Base-by-base conservation (phyloP, 2,113 vertebrate species). In the Megaceryle maxima region DNA sequence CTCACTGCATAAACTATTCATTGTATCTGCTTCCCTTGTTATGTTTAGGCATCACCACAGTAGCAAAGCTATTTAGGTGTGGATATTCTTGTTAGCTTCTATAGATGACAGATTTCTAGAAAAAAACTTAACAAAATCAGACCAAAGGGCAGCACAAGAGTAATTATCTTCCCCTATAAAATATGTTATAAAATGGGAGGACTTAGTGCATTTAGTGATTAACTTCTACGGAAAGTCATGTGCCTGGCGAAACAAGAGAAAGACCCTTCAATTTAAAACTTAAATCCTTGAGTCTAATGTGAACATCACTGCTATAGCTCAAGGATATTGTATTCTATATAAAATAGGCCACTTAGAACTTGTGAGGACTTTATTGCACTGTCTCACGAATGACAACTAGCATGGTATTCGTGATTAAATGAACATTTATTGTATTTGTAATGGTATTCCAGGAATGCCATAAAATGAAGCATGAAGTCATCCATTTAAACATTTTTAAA, bases 271-370 rank as follows among this genome's bases (percentile, higher is more conserved):
- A 82, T 84, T 97, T 92, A 90, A 96, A 96, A 94, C 92, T 80
- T 96, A 95, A 95, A 96, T 95, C 78, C 78, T 96, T 39, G 67
- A 90, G 46, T 94, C 94, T 96, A 92, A 91, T 63, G 0, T 87
- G 89, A 93, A 74, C 85, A 93, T 94, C 86, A 91, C 72, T 88
- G 85, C 56, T 87, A 84, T 95, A 94, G 96, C 94, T 95, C 92
- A 64, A 95, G 84, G 63, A 96, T 83, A 97, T 92, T 95, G 87
- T 96, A 95, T 98, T 97, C 96, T 92, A 63, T 95, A 96, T 97
- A 97, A 97, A 97, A 97, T 17, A 91, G 94, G 89, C 96, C 97
- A 97, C 92, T 97, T 97, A 96, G 96, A 95, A 93, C 79, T 95
- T 92, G 73, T 90, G 94, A 97, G 92, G 66, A 82, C 79, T 97